Percentiles rank a stretch among this genome's conserved stretches.
phyloP scores from a whole-genome alignment of 2,113 vertebrate species.

The Mesocricetus auratus region DNA sequence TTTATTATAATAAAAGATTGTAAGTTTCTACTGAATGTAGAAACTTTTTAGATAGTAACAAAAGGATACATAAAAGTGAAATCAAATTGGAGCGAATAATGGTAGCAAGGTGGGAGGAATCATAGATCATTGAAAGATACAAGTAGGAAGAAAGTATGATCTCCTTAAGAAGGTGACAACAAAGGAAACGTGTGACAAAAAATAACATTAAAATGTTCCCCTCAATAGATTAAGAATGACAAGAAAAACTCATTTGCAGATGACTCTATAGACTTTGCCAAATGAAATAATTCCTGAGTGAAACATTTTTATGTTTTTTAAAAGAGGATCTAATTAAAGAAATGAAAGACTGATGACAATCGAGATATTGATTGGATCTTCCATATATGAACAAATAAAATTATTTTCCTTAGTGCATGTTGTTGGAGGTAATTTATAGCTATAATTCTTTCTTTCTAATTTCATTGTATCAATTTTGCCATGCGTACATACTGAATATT shows the following conservation, averaged over 20 bases:
- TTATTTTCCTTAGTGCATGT: neutral
- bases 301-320: neutral
- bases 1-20: neutral
- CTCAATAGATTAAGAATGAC: neutral
- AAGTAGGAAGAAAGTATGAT: neutral
- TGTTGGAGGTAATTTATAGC: neutral
- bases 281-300: neutral
- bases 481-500: neutral
- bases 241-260: neutral
- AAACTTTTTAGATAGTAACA: neutral
- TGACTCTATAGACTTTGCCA: neutral
- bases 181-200: neutral
- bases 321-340: neutral
- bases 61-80: neutral
- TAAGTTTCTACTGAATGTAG: neutral
- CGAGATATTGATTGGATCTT: neutral
- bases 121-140: neutral
- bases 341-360: neutral
- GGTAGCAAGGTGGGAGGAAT: fast-evolving
- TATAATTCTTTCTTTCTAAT: neutral
- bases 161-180: neutral
- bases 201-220: neutral
- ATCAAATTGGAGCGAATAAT: neutral
- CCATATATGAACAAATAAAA: neutral
- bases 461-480: neutral